These are phyloP conservation scores for Amyelois transitella DNA, from an alignment of 1,140 invertebrate genomes.

Conservation along the genomic window DNA sequence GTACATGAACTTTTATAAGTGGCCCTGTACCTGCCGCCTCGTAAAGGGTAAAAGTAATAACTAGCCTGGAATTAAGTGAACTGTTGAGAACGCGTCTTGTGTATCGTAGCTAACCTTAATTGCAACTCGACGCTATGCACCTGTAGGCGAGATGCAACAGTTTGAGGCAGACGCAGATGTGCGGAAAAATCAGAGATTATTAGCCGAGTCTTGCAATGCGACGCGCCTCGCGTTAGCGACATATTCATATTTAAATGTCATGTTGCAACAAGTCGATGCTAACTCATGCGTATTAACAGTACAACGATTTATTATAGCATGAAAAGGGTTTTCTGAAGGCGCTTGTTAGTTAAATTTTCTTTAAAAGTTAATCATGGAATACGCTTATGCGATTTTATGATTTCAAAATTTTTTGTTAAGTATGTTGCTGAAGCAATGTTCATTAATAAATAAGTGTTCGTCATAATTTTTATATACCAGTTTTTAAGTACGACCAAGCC, in stretches of 20 bases:
- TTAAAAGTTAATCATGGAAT: neutral
- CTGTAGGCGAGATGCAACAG: slow-evolving; percentile 1
- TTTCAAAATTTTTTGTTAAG: too few species aligned
- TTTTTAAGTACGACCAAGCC: too few species aligned
- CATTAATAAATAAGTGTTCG: too few species aligned
- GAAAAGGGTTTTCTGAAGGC: neutral
- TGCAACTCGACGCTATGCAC: slow-evolving; percentile 8
- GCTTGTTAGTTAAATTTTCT: neutral
- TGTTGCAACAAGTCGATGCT: slow-evolving; percentile 28
- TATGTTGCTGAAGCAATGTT: too few species aligned
- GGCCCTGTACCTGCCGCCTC: too few species aligned
- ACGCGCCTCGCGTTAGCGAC: slow-evolving; percentile 21
- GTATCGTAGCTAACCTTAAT: slow-evolving; percentile 13
- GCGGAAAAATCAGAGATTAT: slow-evolving; percentile 69
- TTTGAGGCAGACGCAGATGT: slow-evolving; percentile 37
- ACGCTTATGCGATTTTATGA: too few species aligned
- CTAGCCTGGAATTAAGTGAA: too few species aligned
- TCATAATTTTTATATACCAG: too few species aligned
- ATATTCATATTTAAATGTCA: slow-evolving; percentile 71
- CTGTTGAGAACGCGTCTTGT: neutral
- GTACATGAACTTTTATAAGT: too few species aligned
- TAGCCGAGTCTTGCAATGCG: slow-evolving; percentile 36
- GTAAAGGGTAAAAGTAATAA: too few species aligned
- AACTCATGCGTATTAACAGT: slow-evolving; percentile 40
- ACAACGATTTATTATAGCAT: slow-evolving; percentile 5